phyloP scores from a whole-genome alignment of 2,888 invertebrate species.

The Ellobium chinense region DNA sequence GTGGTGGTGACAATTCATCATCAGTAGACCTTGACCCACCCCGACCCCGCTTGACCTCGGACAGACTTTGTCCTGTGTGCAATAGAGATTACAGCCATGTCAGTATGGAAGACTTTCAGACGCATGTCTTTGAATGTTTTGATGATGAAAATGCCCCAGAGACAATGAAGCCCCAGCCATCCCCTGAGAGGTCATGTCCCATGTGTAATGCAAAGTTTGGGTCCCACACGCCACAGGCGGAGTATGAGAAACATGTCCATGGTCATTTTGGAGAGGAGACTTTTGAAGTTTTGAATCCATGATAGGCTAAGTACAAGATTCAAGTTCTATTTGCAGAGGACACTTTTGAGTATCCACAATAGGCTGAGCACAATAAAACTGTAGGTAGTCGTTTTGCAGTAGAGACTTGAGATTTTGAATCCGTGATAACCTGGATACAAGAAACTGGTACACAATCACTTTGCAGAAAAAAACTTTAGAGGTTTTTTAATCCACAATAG shows the following conservation, averaged over 20 bases:
- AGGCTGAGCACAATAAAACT: no score
- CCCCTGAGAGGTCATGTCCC: slow-evolving; percentile 62
- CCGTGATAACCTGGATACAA: no score
- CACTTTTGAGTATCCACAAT: no score
- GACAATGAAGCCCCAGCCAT: slow-evolving; percentile 45
- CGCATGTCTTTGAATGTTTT: slow-evolving; percentile 71
- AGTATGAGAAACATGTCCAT: slow-evolving; percentile 70
- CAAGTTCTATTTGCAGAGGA: no score
- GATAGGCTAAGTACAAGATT: no score
- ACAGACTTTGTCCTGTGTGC: slow-evolving; percentile 68
- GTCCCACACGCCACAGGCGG: slow-evolving; percentile 56
- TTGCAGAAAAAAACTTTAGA: no score
- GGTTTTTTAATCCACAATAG: no score
- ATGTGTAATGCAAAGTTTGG: slow-evolving; percentile 67
- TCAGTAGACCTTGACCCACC: not conserved
- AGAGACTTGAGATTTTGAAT: no score
- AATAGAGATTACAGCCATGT: slow-evolving; percentile 61
- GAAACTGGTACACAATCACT: no score
- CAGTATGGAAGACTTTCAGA: slow-evolving; percentile 70
- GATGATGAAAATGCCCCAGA: slow-evolving; percentile 56
- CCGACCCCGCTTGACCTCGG: not conserved
- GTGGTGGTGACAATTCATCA: not conserved
- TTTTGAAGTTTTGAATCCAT: slow-evolving; percentile 58
- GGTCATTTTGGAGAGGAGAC: slow-evolving; percentile 67
- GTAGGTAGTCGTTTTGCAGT: no score